Percentiles rank a stretch among this genome's conserved stretches.
Conservation (phyloP, 2,888 invertebrate species). For the Spicauda simplicius region DNA sequence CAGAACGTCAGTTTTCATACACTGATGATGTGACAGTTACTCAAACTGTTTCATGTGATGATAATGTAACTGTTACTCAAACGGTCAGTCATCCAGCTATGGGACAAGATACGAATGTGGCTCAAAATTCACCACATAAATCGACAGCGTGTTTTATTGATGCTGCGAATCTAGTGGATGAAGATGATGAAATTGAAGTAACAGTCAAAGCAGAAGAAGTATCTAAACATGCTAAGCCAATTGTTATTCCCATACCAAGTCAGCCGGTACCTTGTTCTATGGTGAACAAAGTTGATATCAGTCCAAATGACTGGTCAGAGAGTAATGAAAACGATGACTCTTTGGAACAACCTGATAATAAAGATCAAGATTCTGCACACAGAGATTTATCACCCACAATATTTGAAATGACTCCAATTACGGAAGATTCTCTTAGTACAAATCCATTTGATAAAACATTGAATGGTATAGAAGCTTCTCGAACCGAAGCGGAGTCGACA, state of each 20-base stretch:
- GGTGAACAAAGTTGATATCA: slow-evolving; percentile 56
- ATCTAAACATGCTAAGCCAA: slow-evolving; percentile 37
- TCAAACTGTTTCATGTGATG: slow-evolving; percentile 32
- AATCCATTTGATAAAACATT: slow-evolving; percentile 52
- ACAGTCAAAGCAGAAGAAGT: slow-evolving; percentile 4
- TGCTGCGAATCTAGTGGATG: slow-evolving; percentile 90
- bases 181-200: slow-evolving; percentile 77
- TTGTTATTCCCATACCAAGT: slow-evolving; percentile 54
- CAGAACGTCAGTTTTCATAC: slow-evolving; percentile 61
- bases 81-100: background rate
- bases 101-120: slow-evolving; percentile 47
- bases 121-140: slow-evolving; percentile 58
- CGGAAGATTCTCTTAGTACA: slow-evolving; percentile 63
- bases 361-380: slow-evolving; percentile 63
- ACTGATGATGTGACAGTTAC: slow-evolving; percentile 39
- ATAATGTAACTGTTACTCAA: slow-evolving; percentile 47
- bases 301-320: slow-evolving; percentile 70
- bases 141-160: slow-evolving; percentile 89
- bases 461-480: slow-evolving; percentile 10
- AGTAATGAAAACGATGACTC: slow-evolving; percentile 74
- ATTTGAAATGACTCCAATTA: slow-evolving; percentile 69
- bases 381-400: slow-evolving; percentile 70
- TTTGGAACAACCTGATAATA: slow-evolving; percentile 65
- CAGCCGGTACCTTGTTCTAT: slow-evolving; percentile 63
- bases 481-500: slow-evolving; percentile 10